Conservation (phyloP, 2,113 vertebrate genomes). For the Alces alces region DNA sequence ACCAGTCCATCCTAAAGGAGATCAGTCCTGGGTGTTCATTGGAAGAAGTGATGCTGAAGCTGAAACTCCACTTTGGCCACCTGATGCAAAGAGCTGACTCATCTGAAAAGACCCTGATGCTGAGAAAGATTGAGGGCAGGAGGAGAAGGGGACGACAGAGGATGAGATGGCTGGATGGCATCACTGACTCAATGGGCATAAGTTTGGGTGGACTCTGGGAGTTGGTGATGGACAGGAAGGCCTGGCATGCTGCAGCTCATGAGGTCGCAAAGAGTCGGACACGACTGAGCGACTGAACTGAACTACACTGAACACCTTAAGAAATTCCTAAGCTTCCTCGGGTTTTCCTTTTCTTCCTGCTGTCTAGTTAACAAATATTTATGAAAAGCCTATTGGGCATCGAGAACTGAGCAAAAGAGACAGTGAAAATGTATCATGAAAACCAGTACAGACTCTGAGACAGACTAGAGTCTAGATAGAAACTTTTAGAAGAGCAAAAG, state of each 20-base stretch:
- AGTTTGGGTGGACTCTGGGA: neutral
- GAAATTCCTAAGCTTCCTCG: neutral
- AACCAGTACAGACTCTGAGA: neutral
- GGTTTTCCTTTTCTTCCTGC: neutral
- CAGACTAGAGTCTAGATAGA: neutral
- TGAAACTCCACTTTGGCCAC: neutral
- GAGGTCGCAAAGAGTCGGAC: accelerated
- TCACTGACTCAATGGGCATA: neutral
- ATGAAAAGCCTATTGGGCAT: neutral
- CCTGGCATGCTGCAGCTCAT: neutral
- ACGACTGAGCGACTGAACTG: neutral
- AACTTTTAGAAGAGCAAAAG: neutral
- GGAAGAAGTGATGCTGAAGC: neutral
- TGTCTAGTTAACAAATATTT: neutral
- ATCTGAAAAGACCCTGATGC: neutral
- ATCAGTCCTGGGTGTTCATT: neutral
- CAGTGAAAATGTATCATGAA: neutral
- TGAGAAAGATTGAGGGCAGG: neutral
- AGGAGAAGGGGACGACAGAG: neutral
- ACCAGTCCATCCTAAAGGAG: neutral
- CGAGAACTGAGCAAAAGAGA: neutral
- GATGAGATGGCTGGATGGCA: neutral
- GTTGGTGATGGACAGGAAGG: neutral
- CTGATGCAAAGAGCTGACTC: neutral
- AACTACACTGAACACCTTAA: neutral